These are phyloP conservation scores for Chelon labrosus DNA, from an alignment of 2,797 vertebrate genomes.

Conservation along the genomic window DNA sequence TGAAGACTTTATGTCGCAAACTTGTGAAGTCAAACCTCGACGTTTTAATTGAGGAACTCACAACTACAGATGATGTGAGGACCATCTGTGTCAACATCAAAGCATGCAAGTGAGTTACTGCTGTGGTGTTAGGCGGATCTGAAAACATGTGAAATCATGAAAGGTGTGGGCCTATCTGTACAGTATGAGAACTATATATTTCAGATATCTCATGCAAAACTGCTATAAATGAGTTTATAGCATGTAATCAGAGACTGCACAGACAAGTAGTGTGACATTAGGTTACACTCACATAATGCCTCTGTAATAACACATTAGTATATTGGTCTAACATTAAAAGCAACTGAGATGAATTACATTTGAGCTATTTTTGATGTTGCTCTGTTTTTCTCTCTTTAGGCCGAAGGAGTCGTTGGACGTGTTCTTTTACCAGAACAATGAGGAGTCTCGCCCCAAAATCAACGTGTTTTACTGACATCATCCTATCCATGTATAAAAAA, in stretches of 20 bases:
- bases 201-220: too few relatives aligned
- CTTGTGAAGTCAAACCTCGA: conserved; percentile 32
- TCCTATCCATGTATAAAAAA: not conserved
- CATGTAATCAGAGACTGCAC: too few relatives aligned
- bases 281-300: too few relatives aligned
- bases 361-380: not conserved
- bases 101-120: conserved; percentile 71
- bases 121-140: not conserved
- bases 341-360: not conserved
- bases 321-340: too few relatives aligned
- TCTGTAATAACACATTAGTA: too few relatives aligned
- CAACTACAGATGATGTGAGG: conserved; percentile 57
- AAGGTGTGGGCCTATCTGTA: too few relatives aligned
- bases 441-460: fast-evolving
- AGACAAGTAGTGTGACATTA: too few relatives aligned
- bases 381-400: conserved; percentile 46
- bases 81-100: conserved; percentile 65
- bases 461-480: too few relatives aligned
- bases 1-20: conserved; percentile 21
- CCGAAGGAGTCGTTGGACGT: conserved; percentile 31
- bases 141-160: not conserved
- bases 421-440: not conserved
- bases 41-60: conserved; percentile 56
- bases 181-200: too few relatives aligned
- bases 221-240: too few relatives aligned